Evolutionary conservation across 2,888 invertebrate species (phyloP), one percentile per base, ranked within the genome.

Genomic region (Corythucha ciliata): DNA sequence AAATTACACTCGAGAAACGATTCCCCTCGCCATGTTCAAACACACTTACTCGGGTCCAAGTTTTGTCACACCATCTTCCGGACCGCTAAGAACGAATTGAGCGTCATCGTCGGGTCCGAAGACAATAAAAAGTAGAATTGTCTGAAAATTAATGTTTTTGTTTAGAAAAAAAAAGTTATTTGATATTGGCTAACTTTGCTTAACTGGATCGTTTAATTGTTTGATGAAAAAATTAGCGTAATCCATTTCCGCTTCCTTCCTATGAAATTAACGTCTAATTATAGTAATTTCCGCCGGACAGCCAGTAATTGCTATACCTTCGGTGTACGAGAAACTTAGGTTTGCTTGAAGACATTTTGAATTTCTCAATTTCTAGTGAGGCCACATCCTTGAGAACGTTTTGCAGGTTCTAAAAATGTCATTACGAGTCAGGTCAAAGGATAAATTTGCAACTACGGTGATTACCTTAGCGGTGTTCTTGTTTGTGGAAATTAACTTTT

Each of bases 201-300:
- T 62, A 63, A 71, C 71, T 59, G 66, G 61, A 55, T 66, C 72
- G 34, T 77, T 79, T 45, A 83, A 64, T 57, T 78, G 79, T 58
- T 79, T 77, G 14, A 83, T 70, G 52, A 89, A 73, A 20, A 73
- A 73, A 57, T 78, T 76, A 64, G 84, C 80, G 62, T 84, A 89
- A 62, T 87, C 86, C 5, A 77, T 74, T 58, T 86, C 87, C 0
- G 81, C 86, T 63, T 86, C 87, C 60, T 80, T 82, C 57, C 81
- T 70, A 63, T 16, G 53, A 54, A 40, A 48, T n/a, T n/a, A n/a
- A n/a, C n/a, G n/a, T n/a, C n/a, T n/a, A n/a, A n/a, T n/a, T n/a
- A n/a, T n/a, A n/a, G n/a, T n/a, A n/a, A n/a, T n/a, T n/a, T n/a
- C n/a, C n/a, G n/a, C n/a, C n/a, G n/a, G n/a, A n/a, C n/a, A 16